Base-by-base conservation (phyloP, 1,140 invertebrate genomes). In the Hermetia illucens region DNA sequence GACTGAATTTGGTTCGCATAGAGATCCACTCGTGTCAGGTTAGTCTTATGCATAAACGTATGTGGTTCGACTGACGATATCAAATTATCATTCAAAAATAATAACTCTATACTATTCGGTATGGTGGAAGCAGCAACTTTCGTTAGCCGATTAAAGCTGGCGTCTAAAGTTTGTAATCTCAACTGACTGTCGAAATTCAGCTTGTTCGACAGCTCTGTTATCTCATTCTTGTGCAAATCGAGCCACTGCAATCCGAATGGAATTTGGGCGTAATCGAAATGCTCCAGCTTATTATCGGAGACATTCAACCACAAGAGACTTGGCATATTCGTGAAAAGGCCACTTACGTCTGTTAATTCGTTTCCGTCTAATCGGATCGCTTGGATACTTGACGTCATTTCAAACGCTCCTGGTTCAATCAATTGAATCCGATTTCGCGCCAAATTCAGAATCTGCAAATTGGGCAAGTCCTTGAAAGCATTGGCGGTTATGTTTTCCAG, bases 221-320 rank as follows among this genome's bases (percentile, higher is more conserved):
- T 78, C 51, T 80, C 76, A 63, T 94, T 94, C 52, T 80, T 79
- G 61, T 91, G 87, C 48, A 94, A 68, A 62, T 93, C 88, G 29
- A 94, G 63, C 85, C 86, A 91, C 48, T 87, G 79, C 39, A 93
- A 66, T 42, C 75, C 78, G 31, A 64, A 55, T 0, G 90, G 88
- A 33, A 93, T 74, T 38, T 89, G 68, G 12, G 79, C 74, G 59
- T 91, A 93, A 62, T 93, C 88, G 64, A 94, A 93, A 75, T 80
- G 80, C 49, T 84, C 73, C 46, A 94, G 66, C 50, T 79, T 75
- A 66, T 94, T 94, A 63, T 88, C 84, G 18, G 85, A 90, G 40
- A 92, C 79, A 64, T 93, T 94, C 18, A 94, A 63, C 85, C 85
- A 90, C 44, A 86, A 64, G 31, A 94, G 63, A 46, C 77, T 79